Evolutionary conservation across 2,797 vertebrate genomes (phyloP).

Genomic region (Taenioides sp.): DNA sequence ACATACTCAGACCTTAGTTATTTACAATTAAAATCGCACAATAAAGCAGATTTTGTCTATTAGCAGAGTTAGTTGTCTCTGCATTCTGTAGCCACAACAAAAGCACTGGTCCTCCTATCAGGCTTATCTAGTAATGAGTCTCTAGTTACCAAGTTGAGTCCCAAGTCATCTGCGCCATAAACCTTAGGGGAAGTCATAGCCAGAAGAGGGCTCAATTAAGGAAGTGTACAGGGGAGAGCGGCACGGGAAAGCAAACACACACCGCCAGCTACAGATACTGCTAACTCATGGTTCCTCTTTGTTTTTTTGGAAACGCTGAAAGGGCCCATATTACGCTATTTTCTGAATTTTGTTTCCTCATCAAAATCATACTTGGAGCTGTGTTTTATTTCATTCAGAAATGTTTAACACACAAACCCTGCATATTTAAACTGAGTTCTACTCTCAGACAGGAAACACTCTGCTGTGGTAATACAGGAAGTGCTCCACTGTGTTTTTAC

Average conservation of each 20-base stretch:
- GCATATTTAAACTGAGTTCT: no score
- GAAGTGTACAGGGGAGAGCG: slow-evolving; percentile 49
- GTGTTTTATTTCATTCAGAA: no score
- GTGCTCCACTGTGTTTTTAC: no score
- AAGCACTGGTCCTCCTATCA: slow-evolving; percentile 44
- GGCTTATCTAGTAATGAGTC: slow-evolving; percentile 66
- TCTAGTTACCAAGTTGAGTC: slow-evolving; percentile 58
- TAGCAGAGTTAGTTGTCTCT: slow-evolving; percentile 25
- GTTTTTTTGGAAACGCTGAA: slow-evolving; percentile 17
- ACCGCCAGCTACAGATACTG: slow-evolving; percentile 25
- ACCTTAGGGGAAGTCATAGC: slow-evolving; percentile 58
- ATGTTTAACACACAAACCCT: no score
- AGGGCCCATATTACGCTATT: no score
- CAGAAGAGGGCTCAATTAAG: slow-evolving; percentile 58
- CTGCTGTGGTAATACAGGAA: no score
- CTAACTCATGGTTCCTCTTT: slow-evolving; percentile 20
- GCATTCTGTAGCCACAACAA: slow-evolving; percentile 64
- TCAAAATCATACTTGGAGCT: no score
- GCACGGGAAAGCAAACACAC: slow-evolving; percentile 43
- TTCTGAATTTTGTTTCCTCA: no score
- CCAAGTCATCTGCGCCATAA: slow-evolving; percentile 42
- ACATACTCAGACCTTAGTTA: slow-evolving; percentile 17
- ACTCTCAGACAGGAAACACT: no score
- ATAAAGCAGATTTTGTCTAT: slow-evolving; percentile 11
- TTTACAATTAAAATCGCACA: slow-evolving; percentile 4